Evolutionary conservation across 2,888 invertebrate genomes (phyloP).

Genomic region (Marasmarcha lunaedactyla): DNA sequence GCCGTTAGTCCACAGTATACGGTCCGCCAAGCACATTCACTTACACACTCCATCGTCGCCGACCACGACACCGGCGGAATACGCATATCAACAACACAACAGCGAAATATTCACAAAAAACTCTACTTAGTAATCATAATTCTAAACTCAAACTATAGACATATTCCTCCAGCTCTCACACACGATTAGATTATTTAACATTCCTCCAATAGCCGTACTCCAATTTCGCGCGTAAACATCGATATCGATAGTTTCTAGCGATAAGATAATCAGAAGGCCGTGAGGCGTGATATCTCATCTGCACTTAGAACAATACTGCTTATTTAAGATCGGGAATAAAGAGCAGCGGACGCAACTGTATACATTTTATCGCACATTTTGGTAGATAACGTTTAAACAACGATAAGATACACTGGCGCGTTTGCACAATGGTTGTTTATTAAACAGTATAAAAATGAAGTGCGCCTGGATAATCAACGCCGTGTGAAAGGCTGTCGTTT

Average conservation of each 20-base stretch:
- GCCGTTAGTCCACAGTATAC: slow-evolving; percentile 38
- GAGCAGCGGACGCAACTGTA: slow-evolving; percentile 21
- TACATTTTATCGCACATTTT: not conserved
- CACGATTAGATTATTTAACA: slow-evolving; percentile 30
- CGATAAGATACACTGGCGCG: slow-evolving; percentile 10
- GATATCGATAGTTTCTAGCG: slow-evolving; percentile 38
- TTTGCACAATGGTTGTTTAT: slow-evolving; percentile 23
- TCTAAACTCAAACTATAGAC: not conserved
- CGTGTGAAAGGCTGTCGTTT: too few relatives aligned
- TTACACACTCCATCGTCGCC: slow-evolving; percentile 34
- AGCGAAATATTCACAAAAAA: not conserved
- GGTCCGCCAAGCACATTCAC: slow-evolving; percentile 41
- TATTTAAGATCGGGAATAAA: slow-evolving; percentile 14
- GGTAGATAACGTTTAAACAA: not conserved
- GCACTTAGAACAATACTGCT: slow-evolving; percentile 27
- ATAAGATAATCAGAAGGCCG: slow-evolving; percentile 36
- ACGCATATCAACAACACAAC: slow-evolving; percentile 23
- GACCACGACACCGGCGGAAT: slow-evolving; percentile 35
- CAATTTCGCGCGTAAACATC: slow-evolving; percentile 44
- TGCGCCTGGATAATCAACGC: not conserved
- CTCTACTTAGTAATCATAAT: not conserved
- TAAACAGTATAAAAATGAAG: slow-evolving; percentile 8
- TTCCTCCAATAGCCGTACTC: slow-evolving; percentile 35
- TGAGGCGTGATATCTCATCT: slow-evolving; percentile 33
- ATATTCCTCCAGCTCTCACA: not conserved